phyloP scores from a whole-genome alignment of 2,888 invertebrate species.

The Globia sparganii region DNA sequence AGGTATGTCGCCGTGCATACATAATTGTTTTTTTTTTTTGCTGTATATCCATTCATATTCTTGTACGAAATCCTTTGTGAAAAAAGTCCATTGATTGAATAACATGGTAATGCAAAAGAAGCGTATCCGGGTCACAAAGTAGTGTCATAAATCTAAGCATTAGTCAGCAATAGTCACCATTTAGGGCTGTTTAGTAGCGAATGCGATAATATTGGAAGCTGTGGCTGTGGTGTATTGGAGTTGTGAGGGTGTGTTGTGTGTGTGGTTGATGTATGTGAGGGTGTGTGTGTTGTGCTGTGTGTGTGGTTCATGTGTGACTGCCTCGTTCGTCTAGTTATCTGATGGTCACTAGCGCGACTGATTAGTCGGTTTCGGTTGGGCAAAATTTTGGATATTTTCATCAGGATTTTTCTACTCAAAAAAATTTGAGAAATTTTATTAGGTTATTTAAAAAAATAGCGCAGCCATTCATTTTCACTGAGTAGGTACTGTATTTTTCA shows the following conservation, averaged over 20 bases:
- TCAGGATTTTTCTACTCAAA: too few species aligned
- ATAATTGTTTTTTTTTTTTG: not conserved
- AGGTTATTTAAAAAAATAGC: too few species aligned
- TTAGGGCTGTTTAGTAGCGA: slow-evolving; percentile 20
- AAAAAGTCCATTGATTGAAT: slow-evolving; percentile 28
- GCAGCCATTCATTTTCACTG: too few species aligned
- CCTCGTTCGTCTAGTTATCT: not conserved
- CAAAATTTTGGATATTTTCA: too few species aligned
- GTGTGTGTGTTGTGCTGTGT: too few species aligned
- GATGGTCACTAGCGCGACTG: not conserved
- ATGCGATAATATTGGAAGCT: slow-evolving; percentile 20
- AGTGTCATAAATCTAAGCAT: slow-evolving; percentile 55
- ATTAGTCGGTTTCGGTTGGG: not conserved
- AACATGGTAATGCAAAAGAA: slow-evolving; percentile 25
- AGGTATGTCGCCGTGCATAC: not conserved
- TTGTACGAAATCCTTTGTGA: slow-evolving; percentile 1
- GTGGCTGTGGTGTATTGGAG: too few species aligned
- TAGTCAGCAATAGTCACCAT: slow-evolving; percentile 62
- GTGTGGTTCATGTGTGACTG: not conserved
- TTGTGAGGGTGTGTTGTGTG: too few species aligned
- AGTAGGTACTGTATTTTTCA: too few species aligned
- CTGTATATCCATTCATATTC: not conserved
- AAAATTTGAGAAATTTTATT: too few species aligned
- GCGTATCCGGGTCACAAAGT: slow-evolving; percentile 62
- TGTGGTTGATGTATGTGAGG: too few species aligned